Evolutionary conservation across 2,888 invertebrate genomes (phyloP), one percentile per base, ranked within the genome.

Genomic region (Perithous albicinctus): DNA sequence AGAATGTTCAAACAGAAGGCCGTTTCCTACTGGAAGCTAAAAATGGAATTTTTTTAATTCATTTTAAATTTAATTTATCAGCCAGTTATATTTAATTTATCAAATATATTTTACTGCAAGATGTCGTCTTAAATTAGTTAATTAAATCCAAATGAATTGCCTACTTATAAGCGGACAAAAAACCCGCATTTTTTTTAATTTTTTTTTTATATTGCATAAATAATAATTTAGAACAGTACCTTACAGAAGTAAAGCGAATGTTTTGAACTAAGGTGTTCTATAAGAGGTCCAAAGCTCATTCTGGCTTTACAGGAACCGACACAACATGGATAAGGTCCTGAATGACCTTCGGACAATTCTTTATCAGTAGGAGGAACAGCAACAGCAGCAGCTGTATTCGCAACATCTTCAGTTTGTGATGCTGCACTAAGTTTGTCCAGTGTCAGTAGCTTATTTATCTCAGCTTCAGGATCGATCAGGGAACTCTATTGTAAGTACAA

Each of bases 361-460:
- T 54, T 4, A 6, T n/a, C 0, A 3, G 23, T 8, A 23, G 1
- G 2, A 51, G 54, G n/a, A 12, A 26, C 26, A 54, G 26, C 23
- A 23, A 23, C 10, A 1, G 23, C 23, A 7, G 2, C 23, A 1
- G 23, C 51, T 2, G 23, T 23, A 15, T 10, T 38, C n/a, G 10
- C 43, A 7, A 20, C 4, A 23, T 12, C 6, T 23, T 54, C 54
- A 0, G 64, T 64, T 29, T 74, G 74, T 0, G 63, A 41, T 12
- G 18, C 26, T 1, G 26, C 41, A 10, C 64, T 64, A 64, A 23
- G 1, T 1, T 10, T 56, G 23, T 74, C 74, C 0, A 43, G 29
- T 18, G 64, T 41, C 10, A 74, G 29, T 7, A 74, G 51, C 41
- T 74, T 64, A 8, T 64, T 74, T 8, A 74, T 54, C 26, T 54